phyloP scores from a whole-genome alignment of 2,113 vertebrate genomes.

The Cephalopterus ornatus region DNA sequence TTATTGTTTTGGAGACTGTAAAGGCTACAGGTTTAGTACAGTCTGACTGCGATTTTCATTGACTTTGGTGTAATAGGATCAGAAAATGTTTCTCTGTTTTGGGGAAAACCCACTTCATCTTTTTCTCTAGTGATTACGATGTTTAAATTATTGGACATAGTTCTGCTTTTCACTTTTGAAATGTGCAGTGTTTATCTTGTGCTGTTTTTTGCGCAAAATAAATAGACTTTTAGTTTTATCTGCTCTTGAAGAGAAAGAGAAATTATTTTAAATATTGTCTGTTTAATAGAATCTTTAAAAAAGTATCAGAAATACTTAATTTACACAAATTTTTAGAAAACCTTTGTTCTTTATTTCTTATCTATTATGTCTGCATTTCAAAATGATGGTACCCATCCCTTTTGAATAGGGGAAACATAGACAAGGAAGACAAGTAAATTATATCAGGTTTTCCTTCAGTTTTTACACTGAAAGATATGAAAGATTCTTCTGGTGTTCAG shows the following conservation, averaged over 20 bases:
- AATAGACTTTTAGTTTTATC: not conserved
- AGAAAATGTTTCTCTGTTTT: not conserved
- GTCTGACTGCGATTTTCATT: not conserved
- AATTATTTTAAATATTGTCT: not conserved
- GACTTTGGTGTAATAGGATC: not conserved
- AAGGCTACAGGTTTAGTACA: not conserved
- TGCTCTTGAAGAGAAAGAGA: not conserved
- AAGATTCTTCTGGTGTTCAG: not conserved
- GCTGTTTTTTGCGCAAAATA: not conserved
- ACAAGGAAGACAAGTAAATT: not conserved
- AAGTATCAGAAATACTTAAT: not conserved
- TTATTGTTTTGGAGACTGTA: not conserved
- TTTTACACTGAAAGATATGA: not conserved
- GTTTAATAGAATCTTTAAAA: not conserved
- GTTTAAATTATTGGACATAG: not conserved
- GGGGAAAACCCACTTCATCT: not conserved
- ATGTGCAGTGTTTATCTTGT: not conserved
- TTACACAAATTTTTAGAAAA: not conserved
- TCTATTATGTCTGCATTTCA: not conserved
- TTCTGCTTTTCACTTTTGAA: not conserved
- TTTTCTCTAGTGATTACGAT: not conserved
- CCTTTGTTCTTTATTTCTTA: not conserved
- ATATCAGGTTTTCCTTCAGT: not conserved
- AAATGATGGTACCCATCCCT: not conserved
- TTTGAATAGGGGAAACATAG: not conserved